phyloP scores from a whole-genome alignment of 2,113 vertebrate species.

The Peromyscus californicus region DNA sequence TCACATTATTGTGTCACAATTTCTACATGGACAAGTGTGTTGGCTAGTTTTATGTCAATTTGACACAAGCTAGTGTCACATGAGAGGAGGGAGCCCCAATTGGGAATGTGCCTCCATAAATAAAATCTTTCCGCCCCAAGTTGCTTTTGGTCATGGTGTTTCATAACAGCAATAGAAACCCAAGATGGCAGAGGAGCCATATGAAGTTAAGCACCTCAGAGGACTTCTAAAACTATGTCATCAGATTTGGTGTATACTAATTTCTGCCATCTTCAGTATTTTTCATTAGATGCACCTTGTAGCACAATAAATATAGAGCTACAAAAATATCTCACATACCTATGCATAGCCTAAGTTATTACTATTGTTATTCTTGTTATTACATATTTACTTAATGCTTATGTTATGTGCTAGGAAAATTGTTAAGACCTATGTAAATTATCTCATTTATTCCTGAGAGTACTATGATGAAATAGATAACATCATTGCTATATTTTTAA shows the following conservation, averaged over 20 bases:
- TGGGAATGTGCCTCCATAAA: neutral
- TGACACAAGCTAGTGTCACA: neutral
- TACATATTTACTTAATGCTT: conserved; percentile 44
- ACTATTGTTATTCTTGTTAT: conserved; percentile 11
- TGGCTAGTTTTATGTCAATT: neutral
- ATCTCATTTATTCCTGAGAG: conserved; percentile 43
- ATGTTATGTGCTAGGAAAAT: neutral
- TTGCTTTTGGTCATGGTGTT: neutral
- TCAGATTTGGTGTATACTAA: conserved; percentile 1
- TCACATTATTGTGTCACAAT: neutral
- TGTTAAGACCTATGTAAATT: conserved; percentile 18
- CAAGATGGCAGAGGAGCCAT: neutral
- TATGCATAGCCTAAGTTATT: conserved; percentile 25
- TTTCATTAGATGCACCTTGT: conserved; percentile 28
- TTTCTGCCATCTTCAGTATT: conserved; percentile 35
- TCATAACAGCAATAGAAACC: neutral
- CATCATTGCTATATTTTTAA: conserved; percentile 15
- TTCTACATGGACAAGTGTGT: neutral
- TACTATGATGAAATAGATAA: neutral
- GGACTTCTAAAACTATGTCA: neutral
- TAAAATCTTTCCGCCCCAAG: neutral
- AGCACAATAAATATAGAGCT: neutral
- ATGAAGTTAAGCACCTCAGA: neutral
- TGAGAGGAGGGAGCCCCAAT: neutral
- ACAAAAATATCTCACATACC: conserved; percentile 13